Conservation (phyloP, 2,888 invertebrate species). For the Chesias legatella region DNA sequence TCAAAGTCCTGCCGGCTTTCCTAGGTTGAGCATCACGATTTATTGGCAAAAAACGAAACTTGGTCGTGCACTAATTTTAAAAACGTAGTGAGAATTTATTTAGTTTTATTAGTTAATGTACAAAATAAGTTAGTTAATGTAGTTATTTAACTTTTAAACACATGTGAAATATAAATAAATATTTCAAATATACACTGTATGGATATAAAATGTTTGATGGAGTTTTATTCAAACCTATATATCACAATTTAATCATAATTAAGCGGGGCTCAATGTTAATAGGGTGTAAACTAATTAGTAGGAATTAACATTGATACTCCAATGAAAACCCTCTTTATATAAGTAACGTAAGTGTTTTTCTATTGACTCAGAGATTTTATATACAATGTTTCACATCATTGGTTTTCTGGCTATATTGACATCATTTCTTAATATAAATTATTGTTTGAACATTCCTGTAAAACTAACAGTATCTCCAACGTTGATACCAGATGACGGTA, state of each 20-base stretch:
- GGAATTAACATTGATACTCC: background rate
- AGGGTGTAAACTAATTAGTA: no score
- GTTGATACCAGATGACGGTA: slow-evolving; percentile 3
- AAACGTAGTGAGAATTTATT: slow-evolving; percentile 23
- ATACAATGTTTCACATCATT: slow-evolving; percentile 7
- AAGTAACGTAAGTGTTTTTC: slow-evolving; percentile 3
- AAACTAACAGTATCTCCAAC: background rate
- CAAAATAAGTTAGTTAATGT: slow-evolving; percentile 1
- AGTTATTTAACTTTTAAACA: no score
- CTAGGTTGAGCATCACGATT: slow-evolving; percentile 48
- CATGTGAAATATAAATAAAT: no score
- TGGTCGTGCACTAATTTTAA: slow-evolving; percentile 6
- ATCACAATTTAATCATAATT: no score
- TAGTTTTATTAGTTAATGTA: slow-evolving; percentile 9
- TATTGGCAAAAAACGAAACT: background rate
- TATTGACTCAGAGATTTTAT: background rate
- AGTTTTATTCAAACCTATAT: no score
- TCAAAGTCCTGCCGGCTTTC: slow-evolving; percentile 66
- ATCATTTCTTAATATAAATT: slow-evolving; percentile 1
- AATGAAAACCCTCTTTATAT: slow-evolving; percentile 11
- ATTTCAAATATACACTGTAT: no score
- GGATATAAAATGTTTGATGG: no score
- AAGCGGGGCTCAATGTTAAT: no score
- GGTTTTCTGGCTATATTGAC: background rate
- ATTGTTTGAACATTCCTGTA: slow-evolving; percentile 11